Conservation (phyloP, 2,113 vertebrate genomes). For the Synchiropus splendidus region DNA sequence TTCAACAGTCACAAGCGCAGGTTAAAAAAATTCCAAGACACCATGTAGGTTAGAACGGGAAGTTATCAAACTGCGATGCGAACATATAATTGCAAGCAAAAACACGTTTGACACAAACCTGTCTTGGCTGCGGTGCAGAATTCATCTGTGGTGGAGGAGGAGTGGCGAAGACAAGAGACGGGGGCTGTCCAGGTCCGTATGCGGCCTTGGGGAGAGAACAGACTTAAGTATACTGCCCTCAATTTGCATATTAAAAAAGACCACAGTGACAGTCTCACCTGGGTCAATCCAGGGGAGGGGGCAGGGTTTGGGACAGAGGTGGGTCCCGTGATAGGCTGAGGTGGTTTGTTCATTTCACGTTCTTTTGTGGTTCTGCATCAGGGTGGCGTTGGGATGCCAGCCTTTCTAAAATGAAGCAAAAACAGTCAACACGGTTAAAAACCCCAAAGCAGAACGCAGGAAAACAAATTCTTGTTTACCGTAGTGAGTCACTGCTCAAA, state of each 20-base stretch:
- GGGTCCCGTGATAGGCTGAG: conserved; percentile 95
- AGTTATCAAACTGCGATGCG: no score
- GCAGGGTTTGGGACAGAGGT: conserved; percentile 85
- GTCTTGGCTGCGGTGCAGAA: conserved; percentile 89
- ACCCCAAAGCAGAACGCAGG: background rate
- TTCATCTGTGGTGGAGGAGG: conserved; percentile 89
- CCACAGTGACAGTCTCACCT: conserved; percentile 66
- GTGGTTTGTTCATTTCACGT: conserved; percentile 99
- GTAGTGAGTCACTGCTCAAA: background rate
- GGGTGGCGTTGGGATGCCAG: conserved; percentile 73
- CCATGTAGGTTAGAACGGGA: no score
- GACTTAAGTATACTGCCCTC: background rate
- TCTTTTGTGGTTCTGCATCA: conserved; percentile 92
- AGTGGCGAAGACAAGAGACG: conserved; percentile 89
- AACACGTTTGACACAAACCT: conserved; percentile 66
- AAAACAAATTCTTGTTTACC: background rate
- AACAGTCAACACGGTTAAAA: background rate
- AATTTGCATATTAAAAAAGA: background rate
- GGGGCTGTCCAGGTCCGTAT: conserved; percentile 81
- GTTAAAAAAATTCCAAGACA: background rate
- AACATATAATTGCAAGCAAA: no score
- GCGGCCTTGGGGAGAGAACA: conserved; percentile 61
- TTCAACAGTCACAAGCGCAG: conserved; percentile 12
- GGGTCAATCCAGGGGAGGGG: conserved; percentile 92
- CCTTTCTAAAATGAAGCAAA: conserved; percentile 38